Evolutionary conservation across 2,113 vertebrate species (phyloP).

Genomic region (Tachysurus vachellii): DNA sequence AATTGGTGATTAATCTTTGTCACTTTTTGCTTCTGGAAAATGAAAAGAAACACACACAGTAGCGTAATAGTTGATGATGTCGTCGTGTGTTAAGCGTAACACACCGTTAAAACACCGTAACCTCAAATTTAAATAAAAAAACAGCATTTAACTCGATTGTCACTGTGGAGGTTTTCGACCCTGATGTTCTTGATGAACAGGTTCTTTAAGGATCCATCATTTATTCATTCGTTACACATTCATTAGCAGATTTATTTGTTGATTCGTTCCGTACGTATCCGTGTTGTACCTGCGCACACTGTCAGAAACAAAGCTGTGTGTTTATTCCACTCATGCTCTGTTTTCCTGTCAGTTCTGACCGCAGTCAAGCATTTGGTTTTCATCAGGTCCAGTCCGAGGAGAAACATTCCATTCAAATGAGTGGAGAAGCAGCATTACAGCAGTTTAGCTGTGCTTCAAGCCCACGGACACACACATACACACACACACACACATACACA

Average conservation of each 20-base stretch:
- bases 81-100: not conserved
- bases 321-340: conserved; percentile 9
- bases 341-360: not conserved
- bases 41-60: not conserved
- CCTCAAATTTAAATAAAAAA: not conserved
- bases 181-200: not conserved
- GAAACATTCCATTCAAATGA: conserved; percentile 25
- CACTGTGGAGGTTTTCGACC: not conserved
- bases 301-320: not conserved
- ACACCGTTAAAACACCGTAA: not conserved
- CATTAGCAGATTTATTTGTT: not conserved
- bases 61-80: not conserved
- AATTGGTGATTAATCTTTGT: not conserved
- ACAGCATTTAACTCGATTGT: not conserved
- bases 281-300: not conserved
- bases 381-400: conserved; percentile 27
- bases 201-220: not conserved
- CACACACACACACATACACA: not conserved
- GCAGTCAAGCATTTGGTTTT: conserved; percentile 23
- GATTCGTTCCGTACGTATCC: not conserved
- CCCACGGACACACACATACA: not conserved
- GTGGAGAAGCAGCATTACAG: conserved; percentile 8
- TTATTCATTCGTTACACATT: not conserved
- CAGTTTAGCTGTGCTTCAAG: conserved; percentile 4
- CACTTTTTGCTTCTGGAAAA: no score